Evolutionary conservation across 2,888 invertebrate species (phyloP).

Genomic region (Scaptomyza cyrtandrae): DNA sequence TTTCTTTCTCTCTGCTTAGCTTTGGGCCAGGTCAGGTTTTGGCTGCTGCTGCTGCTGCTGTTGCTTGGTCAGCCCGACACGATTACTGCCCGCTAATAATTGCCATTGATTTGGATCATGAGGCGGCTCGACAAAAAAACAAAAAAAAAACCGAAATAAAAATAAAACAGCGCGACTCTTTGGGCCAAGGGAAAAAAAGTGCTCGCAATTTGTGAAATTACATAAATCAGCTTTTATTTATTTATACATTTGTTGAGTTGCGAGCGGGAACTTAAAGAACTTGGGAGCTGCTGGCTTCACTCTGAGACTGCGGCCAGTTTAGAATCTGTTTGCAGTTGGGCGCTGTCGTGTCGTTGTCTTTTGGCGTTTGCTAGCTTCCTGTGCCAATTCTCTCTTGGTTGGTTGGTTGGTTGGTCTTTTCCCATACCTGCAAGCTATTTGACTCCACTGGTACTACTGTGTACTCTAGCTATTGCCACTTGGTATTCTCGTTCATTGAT

Average conservation of each 20-base stretch:
- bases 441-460: neutral
- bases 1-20: slow-evolving; percentile 16
- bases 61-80: slow-evolving; percentile 67
- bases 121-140: slow-evolving; percentile 41
- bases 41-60: slow-evolving; percentile 8
- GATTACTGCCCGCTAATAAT: slow-evolving; percentile 75
- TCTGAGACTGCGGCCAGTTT: too few species aligned
- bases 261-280: slow-evolving; percentile 19
- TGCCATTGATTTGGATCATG: slow-evolving; percentile 74
- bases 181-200: slow-evolving; percentile 20
- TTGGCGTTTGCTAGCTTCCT: slow-evolving; percentile 41
- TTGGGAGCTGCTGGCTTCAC: slow-evolving; percentile 2
- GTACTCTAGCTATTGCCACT: slow-evolving; percentile 5
- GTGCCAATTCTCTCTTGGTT: slow-evolving; percentile 29
- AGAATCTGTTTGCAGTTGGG: slow-evolving; percentile 2
- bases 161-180: slow-evolving; percentile 19
- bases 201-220: slow-evolving; percentile 80
- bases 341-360: slow-evolving; percentile 45
- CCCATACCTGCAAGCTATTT: slow-evolving; percentile 26
- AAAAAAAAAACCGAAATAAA: slow-evolving; percentile 11
- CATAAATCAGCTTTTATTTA: slow-evolving; percentile 81
- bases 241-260: slow-evolving; percentile 73
- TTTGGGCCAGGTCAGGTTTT: slow-evolving; percentile 61
- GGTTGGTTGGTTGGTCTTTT: slow-evolving; percentile 14
- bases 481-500: slow-evolving; percentile 56